Percentiles rank a stretch among this genome's conserved stretches.
These are phyloP conservation scores for Oncorhynchus keta DNA, from an alignment of 2,113 vertebrate genomes.

Conservation along the genomic window DNA sequence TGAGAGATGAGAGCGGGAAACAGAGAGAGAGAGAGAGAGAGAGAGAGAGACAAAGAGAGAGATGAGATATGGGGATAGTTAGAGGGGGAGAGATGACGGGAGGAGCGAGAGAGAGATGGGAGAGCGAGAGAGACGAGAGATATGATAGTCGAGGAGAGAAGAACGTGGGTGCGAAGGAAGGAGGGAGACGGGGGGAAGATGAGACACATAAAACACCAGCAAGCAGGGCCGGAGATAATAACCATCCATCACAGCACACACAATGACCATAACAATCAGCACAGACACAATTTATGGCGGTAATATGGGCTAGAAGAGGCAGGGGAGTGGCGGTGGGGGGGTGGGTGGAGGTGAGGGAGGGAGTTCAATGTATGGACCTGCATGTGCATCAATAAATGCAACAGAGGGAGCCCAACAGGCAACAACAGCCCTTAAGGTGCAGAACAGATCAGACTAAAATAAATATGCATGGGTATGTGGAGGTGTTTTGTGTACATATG, in stretches of 20 bases:
- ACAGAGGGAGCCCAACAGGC: not conserved
- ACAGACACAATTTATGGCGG: slow-evolving; percentile 72
- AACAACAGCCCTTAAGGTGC: not conserved
- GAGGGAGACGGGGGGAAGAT: slow-evolving; percentile 44
- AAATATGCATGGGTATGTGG: slow-evolving; percentile 6
- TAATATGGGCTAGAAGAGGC: slow-evolving; percentile 64
- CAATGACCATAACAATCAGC: slow-evolving; percentile 78
- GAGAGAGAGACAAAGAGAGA: not conserved
- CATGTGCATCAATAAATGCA: slow-evolving; percentile 41
- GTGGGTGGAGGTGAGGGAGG: slow-evolving; percentile 36
- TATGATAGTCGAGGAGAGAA: not conserved
- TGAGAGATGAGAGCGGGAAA: not conserved
- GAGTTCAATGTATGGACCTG: slow-evolving; percentile 24
- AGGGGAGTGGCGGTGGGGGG: slow-evolving; percentile 13
- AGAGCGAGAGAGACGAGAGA: slow-evolving; percentile 14
- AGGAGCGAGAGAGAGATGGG: slow-evolving; percentile 5
- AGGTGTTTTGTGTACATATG: not conserved
- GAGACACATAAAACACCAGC: slow-evolving; percentile 69
- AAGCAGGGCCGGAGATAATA: slow-evolving; percentile 72
- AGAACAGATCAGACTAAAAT: slow-evolving; percentile 7
- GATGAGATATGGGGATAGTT: not conserved
- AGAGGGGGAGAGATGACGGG: not conserved
- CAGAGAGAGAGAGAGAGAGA: not conserved
- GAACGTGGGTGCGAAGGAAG: too few species aligned
- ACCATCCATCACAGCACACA: slow-evolving; percentile 76